Evolutionary conservation across 2,888 invertebrate genomes (phyloP).

Genomic region (Mythimna lalbum): DNA sequence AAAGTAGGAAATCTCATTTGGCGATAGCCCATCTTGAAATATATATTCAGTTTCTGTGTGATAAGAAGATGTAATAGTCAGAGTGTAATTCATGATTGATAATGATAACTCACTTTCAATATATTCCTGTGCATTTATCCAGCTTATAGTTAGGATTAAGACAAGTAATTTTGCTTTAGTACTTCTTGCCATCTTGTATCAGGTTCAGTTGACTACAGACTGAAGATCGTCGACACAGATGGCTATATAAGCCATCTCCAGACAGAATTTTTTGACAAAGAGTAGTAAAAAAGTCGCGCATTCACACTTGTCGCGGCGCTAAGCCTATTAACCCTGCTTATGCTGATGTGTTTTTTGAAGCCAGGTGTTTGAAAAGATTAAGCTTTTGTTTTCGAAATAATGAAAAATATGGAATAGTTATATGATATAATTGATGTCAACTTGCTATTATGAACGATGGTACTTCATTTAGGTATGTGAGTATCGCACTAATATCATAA

Average conservation of each 20-base stretch:
- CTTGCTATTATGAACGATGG: background rate
- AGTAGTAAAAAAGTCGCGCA: conserved; percentile 67
- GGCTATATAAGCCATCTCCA: conserved; percentile 81
- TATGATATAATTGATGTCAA: background rate
- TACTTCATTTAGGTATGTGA: no score
- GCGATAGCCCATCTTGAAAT: no score
- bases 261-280: conserved; percentile 64
- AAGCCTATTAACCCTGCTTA: conserved; percentile 73
- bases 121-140: conserved; percentile 71
- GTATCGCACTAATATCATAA: no score
- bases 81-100: no score
- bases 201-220: conserved; percentile 36
- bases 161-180: conserved; percentile 58
- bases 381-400: conserved; percentile 10
- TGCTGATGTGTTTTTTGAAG: conserved; percentile 47
- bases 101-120: conserved; percentile 73
- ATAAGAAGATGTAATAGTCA: no score
- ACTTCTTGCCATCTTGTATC: conserved; percentile 52
- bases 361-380: conserved; percentile 44
- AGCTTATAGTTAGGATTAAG: conserved; percentile 64
- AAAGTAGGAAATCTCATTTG: no score
- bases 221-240: conserved; percentile 69
- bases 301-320: conserved; percentile 77
- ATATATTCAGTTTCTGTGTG: no score
- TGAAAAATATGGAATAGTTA: background rate